phyloP scores from a whole-genome alignment of 2,888 invertebrate genomes.

The Eurytoma californica region DNA sequence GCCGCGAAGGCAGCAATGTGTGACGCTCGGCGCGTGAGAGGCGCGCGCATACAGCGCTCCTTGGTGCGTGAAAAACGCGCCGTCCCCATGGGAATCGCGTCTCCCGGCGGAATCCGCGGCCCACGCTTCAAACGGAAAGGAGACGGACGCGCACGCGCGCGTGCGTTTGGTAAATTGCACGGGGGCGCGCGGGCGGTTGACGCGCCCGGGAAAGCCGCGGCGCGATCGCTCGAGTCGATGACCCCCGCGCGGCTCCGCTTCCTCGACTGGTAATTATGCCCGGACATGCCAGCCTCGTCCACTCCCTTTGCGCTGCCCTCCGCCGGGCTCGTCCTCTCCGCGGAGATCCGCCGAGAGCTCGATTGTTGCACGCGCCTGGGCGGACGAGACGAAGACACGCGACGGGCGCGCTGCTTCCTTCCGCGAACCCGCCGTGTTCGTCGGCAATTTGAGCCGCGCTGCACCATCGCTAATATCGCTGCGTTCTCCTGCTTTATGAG shows the following conservation, averaged over 20 bases:
- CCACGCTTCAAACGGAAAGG: not conserved
- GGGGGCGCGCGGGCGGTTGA: not conserved
- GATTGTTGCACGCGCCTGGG: not conserved
- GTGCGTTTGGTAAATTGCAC: slow-evolving; percentile 20
- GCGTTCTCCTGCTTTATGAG: no score
- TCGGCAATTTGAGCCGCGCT: no score
- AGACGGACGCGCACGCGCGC: not conserved
- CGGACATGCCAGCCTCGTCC: slow-evolving; percentile 30
- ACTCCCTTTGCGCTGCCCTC: not conserved
- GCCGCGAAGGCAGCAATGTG: not conserved
- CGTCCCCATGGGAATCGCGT: slow-evolving; percentile 25
- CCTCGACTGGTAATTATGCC: slow-evolving; percentile 41
- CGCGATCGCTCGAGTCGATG: slow-evolving; percentile 13
- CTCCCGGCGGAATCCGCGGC: slow-evolving; percentile 23
- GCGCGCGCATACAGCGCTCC: slow-evolving; percentile 15
- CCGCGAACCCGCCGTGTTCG: no score
- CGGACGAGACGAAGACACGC: no score
- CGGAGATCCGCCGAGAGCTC: no score
- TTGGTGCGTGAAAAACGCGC: slow-evolving; percentile 38
- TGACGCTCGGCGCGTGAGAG: not conserved
- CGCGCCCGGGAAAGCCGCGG: not conserved
- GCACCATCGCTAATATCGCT: no score
- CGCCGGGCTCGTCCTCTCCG: no score
- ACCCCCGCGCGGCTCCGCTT: slow-evolving; percentile 15
- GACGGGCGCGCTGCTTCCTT: no score